These are phyloP conservation scores for Drosophila birchii DNA, from an alignment of 2,888 invertebrate species.

Conservation along the genomic window DNA sequence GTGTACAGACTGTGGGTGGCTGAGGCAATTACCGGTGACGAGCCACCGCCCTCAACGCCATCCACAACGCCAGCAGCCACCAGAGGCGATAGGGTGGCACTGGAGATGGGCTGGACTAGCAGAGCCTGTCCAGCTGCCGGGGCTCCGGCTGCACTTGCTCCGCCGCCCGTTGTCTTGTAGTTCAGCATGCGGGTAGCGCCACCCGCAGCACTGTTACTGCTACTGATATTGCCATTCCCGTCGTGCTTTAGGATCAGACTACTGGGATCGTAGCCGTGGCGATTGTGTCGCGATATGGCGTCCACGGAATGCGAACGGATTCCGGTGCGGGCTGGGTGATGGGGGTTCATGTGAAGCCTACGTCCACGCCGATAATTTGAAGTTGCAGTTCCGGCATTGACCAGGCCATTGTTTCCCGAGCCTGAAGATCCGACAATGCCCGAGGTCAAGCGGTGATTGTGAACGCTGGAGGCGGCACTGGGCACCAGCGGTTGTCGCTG, in stretches of 20 bases:
- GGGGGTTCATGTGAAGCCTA: conserved; percentile 61
- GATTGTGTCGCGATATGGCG: conserved; percentile 82
- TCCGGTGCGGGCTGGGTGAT: conserved; percentile 54
- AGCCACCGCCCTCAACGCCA: conserved; percentile 73
- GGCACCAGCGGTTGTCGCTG: conserved; percentile 83
- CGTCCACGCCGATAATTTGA: conserved; percentile 80
- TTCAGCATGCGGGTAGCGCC: conserved; percentile 80
- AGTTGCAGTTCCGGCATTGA: conserved; percentile 18
- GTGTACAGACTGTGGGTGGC: conserved; percentile 84
- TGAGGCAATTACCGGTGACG: conserved; percentile 83
- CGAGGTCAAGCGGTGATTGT: conserved; percentile 81
- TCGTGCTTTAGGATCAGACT: conserved; percentile 83
- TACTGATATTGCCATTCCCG: conserved; percentile 72
- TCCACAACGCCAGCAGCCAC: conserved; percentile 74
- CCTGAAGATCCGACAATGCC: conserved; percentile 35
- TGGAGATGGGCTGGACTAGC: conserved; percentile 83
- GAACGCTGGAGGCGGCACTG: conserved; percentile 72
- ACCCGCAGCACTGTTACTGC: conserved; percentile 49
- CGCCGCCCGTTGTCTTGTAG: conserved; percentile 72
- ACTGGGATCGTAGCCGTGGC: conserved; percentile 77
- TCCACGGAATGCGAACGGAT: conserved; percentile 84
- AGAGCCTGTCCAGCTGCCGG: conserved; percentile 76
- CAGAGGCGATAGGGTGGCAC: conserved; percentile 79
- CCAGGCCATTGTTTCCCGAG: conserved; percentile 49
- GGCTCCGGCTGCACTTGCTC: conserved; percentile 43